Base-by-base conservation (phyloP, 2,797 vertebrate genomes). In the Alfaro cultratus region DNA sequence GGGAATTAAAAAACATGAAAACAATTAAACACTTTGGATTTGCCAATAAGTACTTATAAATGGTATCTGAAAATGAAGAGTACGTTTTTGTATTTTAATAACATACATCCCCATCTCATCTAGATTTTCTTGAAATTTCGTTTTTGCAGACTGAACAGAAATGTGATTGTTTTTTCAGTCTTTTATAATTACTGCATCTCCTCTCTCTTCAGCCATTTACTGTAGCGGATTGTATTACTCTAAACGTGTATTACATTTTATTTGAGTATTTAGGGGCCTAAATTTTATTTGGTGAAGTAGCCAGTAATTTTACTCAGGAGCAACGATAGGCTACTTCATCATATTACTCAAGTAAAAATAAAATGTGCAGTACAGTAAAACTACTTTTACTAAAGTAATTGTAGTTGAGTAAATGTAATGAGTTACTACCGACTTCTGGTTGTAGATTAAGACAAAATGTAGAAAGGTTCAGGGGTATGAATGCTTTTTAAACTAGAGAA, bases 1-100 rank as follows among this genome's bases (percentile, higher is more conserved):
- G 86, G 90, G 87, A 93, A 82, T 89, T 71, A 57, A 29, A 75
- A 29, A 70, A 0, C 29, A 0, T 4, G 29, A 67, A 51, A 76
- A 79, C 29, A 46, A 70, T 6, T 4, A 2, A 0, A 26, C 21
- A 43, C 64, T 80, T 60, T 43, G 67, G 67, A 23, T 43, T 41
- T 23, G 39, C n/a, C 26, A 57, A 29, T 2, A 29, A 57, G n/a
- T 29, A 29, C 11, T 29, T 15, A 4, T n/a, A 57, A 57, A 55
- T n/a, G 53, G 9, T 26, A 57, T 29, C 26, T 57, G 53, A 57
- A 57, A 29, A 57, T 57, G 26, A 57, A 29, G n/a, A 29, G 26
- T 29, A 55, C 0, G 3, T n/a, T 55, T n/a, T n/a, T 29, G n/a
- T 29, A 12, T 57, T 29, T 12, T 13, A 57, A 57, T 8, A 53